Base-by-base conservation (phyloP, 1,140 invertebrate species). In the Thalassaphorura encarpata region DNA sequence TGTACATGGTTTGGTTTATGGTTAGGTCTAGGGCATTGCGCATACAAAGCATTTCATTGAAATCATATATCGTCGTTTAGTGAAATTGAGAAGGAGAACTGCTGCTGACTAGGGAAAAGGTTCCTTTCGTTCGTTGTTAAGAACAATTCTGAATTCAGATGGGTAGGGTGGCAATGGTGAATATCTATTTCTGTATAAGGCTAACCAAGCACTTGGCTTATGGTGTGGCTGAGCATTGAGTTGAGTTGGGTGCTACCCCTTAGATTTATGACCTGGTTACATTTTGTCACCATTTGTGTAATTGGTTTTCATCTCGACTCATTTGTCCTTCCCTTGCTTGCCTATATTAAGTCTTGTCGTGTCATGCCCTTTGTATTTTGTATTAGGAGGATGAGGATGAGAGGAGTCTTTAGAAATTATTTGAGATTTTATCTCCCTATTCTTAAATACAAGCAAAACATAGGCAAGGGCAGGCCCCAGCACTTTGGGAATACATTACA, bases 281-380 rank as follows among this genome's bases (percentile, higher is more conserved):
- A 49, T 52, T 55, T 55, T 39, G 47, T 55, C 47, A 55, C 43
- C 40, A 49, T 55, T 55, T 49, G 41, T 55, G 45, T 31, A 55
- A 55, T 47, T 47, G 54, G 18, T 49, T 55, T 52, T 54, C 43
- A 49, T 36, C 33, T 26, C 19, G 19, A 26, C 52, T 54, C 41
- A 54, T 49, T 31, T 54, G n/a, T n/a, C n/a, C n/a, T n/a, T n/a
- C n/a, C n/a, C n/a, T n/a, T n/a, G n/a, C n/a, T n/a, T n/a, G n/a
- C n/a, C n/a, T n/a, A n/a, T n/a, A n/a, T n/a, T n/a, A n/a, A n/a
- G n/a, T n/a, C n/a, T n/a, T n/a, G n/a, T n/a, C n/a, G n/a, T n/a
- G n/a, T n/a, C n/a, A n/a, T n/a, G n/a, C n/a, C n/a, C n/a, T n/a
- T n/a, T n/a, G n/a, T n/a, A n/a, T n/a, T n/a, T n/a, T n/a, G n/a